Evolutionary conservation across 1,140 invertebrate genomes (phyloP), one percentile per base, ranked within the genome.

Genomic region (Scylla paramamosain): DNA sequence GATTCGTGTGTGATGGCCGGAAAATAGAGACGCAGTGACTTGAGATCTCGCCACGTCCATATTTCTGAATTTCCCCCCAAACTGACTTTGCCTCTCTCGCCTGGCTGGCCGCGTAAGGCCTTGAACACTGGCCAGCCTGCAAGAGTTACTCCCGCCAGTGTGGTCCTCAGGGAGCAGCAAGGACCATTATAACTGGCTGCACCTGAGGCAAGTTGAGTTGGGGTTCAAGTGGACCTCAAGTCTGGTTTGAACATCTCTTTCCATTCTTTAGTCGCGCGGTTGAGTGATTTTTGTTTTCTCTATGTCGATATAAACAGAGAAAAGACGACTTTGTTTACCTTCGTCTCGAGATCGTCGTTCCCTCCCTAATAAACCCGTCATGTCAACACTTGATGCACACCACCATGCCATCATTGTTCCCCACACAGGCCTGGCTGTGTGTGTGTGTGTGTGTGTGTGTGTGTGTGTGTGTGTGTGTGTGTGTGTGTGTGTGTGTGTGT

Each of bases 11-110:
- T 77, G 67, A 77, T 77, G 67, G 67, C 16, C 25, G 67, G 67
- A 77, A n/a, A 77, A 77, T 77, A 77, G 67, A 77, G 67, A 77
- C 67, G 25, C n/a, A 77, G 67, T 77, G 67, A 77, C 67, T 77
- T n/a, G 25, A n/a, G 67, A n/a, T 77, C 67, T 77, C 25, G n/a
- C 67, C n/a, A 20, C 67, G 67, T 25, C 67, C 25, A 77, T 77
- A 77, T 77, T 59, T 59, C 52, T 59, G 52, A 59, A 59, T 59
- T 59, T 59, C 52, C 52, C 52, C 20, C 52, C 2, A n/a, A 77
- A 77, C 67, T 77, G 67, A 77, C n/a, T 77, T 77, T n/a, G 25
- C 67, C 67, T 2, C 59, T 67, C 67, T 77, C 67, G 67, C 67
- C 20, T 77, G 4, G 16, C 67, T n/a, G 67, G 12, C 67, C 16